phyloP scores from a whole-genome alignment of 2,888 invertebrate genomes.

The Drosophila tanythrix region DNA sequence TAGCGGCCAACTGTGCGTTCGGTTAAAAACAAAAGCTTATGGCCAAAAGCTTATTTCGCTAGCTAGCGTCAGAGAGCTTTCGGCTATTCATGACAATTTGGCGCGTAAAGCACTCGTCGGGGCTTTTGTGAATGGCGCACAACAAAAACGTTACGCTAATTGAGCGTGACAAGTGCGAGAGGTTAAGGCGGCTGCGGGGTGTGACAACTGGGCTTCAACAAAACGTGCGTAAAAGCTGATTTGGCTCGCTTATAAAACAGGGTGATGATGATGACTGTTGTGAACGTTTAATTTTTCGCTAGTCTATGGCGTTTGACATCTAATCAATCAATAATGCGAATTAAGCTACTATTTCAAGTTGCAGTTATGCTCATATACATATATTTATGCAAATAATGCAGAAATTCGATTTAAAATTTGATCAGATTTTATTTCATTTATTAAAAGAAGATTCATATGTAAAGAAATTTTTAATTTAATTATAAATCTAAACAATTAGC shows the following conservation, averaged over 20 bases:
- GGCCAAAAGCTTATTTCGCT: constrained; percentile 42
- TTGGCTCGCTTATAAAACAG: constrained; percentile 49
- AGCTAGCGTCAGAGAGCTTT: constrained; percentile 40
- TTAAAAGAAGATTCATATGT: not conserved
- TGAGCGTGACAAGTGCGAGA: constrained; percentile 40
- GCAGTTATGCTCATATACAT: too few species aligned
- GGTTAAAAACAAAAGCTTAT: constrained; percentile 41
- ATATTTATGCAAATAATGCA: not conserved
- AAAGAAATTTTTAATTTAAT: not conserved
- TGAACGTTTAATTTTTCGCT: not conserved
- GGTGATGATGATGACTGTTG: constrained; percentile 49
- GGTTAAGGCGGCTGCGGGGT: not conserved
- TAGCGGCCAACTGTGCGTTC: constrained; percentile 54
- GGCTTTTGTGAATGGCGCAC: constrained; percentile 70
- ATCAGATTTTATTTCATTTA: not conserved
- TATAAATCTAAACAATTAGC: not conserved
- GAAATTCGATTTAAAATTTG: not conserved
- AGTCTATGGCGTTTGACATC: constrained; percentile 12
- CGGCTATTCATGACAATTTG: constrained; percentile 48
- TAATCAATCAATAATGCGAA: constrained; percentile 37
- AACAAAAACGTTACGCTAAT: constrained; percentile 51
- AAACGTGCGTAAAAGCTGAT: constrained; percentile 63
- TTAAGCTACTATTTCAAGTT: not conserved
- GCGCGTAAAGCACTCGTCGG: constrained; percentile 57
- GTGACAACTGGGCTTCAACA: constrained; percentile 29